Evolutionary conservation across 2,888 invertebrate species (phyloP), one percentile per base, ranked within the genome.

Genomic region (Oscheius onirici): DNA sequence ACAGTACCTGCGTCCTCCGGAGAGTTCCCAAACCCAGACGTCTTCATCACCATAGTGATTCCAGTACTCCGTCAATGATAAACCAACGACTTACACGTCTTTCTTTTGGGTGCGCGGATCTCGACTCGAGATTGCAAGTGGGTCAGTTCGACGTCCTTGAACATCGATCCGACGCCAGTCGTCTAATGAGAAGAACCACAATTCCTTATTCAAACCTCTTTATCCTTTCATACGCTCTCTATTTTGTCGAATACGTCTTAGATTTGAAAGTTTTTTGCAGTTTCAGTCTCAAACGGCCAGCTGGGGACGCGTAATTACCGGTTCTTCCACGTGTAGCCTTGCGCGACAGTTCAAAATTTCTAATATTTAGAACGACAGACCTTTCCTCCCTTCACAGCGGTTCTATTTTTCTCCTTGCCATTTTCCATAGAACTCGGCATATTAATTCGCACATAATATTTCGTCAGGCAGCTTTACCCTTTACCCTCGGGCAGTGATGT

Each of bases 81-180:
- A 46, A 46, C 20, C 46, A 46, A 46, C 8, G 15, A 43, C 8
- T 8, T 8, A 43, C 5, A 46, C 13, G 46, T 8, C 13, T 28
- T 55, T 55, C 55, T 55, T 24, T 34, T 34, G 34, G 34, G 55
- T 55, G 26, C 13, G 22, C 17, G 63, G 63, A 63, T 63, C 63
- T 63, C 58, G 26, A 63, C n/a, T 49, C 63, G 63, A 49, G 63
- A 63, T 13, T 28, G 34, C 24, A 63, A 55, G 57, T 68, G 55
- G 67, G 67, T 68, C 67, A 68, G 41, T 54, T 40, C 63, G 49
- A 28, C 44, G 67, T 68, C 67, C 67, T 68, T 68, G 67, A 68
- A 54, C 67, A 68, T 68, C 67, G 67, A 68, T 68, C 46, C 63
- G 63, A 22, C 63, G 63, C 34, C 49, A 40, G 41, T 41, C 58